Evolutionary conservation across 2,888 invertebrate species (phyloP), one percentile per base, ranked within the genome.

Genomic region (Tuta absoluta): DNA sequence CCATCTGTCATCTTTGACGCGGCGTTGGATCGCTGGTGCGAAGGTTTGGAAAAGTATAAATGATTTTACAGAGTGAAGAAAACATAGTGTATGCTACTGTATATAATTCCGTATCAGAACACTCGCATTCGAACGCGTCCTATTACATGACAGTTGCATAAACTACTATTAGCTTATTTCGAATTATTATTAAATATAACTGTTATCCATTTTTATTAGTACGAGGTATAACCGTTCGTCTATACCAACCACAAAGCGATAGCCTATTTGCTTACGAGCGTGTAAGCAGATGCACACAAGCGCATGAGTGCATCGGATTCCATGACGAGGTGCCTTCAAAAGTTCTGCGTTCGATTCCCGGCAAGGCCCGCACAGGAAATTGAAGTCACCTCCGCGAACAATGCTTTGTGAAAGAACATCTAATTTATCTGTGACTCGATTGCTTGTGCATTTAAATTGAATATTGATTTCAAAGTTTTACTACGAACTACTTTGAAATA

Each of bases 381-480:
- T 91, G 91, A 90, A 91, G 89, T 88, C 89, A 89, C 85, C 86
- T 86, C 82, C 75, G 75, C 70, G 80, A 88, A 88, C 89, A 87
- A 85, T 86, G 90, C 90, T 88, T 87, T 87, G 86, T 84, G 88
- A 89, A 90, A 89, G 89, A 89, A 89, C 85, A 84, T 89, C 85
- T 88, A 87, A 89, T 89, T 89, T 87, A 89, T 89, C 89, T 87
- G 79, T 75, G 75, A 83, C 79, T 87, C 84, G 84, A 85, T 87
- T 79, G 77, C 77, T 67, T 67, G 69, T 75, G 75, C 77, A 82
- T 88, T 86, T 85, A 87, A 90, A 90, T 89, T 89, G 86, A 89
- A 87, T 89, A 89, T 90, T 84, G 89, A 90, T 84, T 84, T 68
- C 71, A 0, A 12, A 59, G 45, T 45, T 60, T 60, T 23, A 21